A percentile compares a stretch with the other conserved stretches of the same genome.
Conservation (phyloP, 2,797 vertebrate genomes). For the Sebastes cheni region DNA sequence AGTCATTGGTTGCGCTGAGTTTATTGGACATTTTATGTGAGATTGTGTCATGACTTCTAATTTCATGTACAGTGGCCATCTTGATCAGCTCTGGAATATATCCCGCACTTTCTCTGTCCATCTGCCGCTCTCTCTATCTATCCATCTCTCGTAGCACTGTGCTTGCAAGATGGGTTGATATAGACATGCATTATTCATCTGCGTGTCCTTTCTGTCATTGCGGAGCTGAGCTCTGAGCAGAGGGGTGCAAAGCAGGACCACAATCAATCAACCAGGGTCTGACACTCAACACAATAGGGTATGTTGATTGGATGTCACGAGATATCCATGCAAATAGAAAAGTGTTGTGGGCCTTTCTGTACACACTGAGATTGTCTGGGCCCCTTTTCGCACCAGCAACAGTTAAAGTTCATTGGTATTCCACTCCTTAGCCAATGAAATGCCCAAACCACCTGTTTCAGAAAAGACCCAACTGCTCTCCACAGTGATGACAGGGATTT, state of each 20-base stretch:
- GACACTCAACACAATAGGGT: conserved; percentile 80
- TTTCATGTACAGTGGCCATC: conserved; percentile 5
- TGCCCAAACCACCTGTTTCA: conserved; percentile 31
- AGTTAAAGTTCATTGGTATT: conserved; percentile 40
- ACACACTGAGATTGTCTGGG: conserved; percentile 25
- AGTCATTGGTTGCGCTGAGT: neutral
- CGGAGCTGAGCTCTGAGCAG: conserved; percentile 61
- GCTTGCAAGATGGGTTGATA: conserved; percentile 67
- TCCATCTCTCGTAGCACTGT: conserved; percentile 48
- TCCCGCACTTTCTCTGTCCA: conserved; percentile 28
- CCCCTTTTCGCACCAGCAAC: conserved; percentile 13
- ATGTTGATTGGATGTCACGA: conserved; percentile 66
- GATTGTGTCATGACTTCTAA: conserved; percentile 12
- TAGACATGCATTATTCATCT: conserved; percentile 78
- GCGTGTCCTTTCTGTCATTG: conserved; percentile 74
- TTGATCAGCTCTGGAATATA: conserved; percentile 16
- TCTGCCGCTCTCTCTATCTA: conserved; percentile 23
- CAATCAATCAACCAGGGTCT: conserved; percentile 73
- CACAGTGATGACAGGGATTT: neutral
- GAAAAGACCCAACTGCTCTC: conserved; percentile 1
- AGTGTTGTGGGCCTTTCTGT: conserved; percentile 22
- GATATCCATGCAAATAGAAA: conserved; percentile 52
- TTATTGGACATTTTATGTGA: conserved; percentile 12
- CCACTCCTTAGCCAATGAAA: conserved; percentile 7
- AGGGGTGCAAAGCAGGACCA: conserved; percentile 60